Evolutionary conservation across 2,113 vertebrate genomes (phyloP).

Genomic region (Crotalus tigris): DNA sequence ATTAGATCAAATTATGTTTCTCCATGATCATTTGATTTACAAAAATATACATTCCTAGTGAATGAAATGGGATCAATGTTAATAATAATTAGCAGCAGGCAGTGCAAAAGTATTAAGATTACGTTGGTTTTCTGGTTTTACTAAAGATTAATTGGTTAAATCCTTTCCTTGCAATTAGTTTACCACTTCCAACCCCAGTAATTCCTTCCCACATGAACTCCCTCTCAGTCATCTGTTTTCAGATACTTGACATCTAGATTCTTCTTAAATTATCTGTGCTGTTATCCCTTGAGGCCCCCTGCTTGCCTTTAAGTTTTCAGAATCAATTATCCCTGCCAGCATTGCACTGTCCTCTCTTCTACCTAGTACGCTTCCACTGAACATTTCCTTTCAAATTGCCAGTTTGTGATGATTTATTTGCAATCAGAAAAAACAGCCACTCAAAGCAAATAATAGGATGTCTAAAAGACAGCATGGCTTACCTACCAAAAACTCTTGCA

Average conservation of each 20-base stretch:
- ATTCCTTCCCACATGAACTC: constrained; percentile 21
- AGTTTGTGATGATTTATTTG: constrained; percentile 41
- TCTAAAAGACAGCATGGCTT: constrained; percentile 1
- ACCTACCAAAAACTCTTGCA: constrained; percentile 2
- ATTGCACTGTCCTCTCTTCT: constrained; percentile 42
- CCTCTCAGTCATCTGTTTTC: constrained; percentile 35
- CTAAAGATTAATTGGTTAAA: constrained; percentile 33
- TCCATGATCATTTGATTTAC: not conserved
- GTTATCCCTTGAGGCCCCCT: constrained; percentile 46
- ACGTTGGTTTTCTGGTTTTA: constrained; percentile 36
- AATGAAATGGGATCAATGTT: not conserved
- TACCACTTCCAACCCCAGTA: not conserved
- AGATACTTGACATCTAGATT: constrained; percentile 47
- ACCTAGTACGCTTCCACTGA: constrained; percentile 38
- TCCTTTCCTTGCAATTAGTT: constrained; percentile 18
- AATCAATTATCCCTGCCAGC: constrained; percentile 49
- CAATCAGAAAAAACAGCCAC: constrained; percentile 1
- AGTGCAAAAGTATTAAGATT: constrained; percentile 23
- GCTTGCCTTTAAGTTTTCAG: constrained; percentile 46
- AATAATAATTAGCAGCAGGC: constrained; percentile 15
- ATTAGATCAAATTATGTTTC: not conserved
- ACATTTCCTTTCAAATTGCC: constrained; percentile 51
- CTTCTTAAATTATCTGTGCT: constrained; percentile 51
- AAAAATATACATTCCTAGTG: not conserved
- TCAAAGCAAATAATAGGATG: constrained; percentile 11